Percentiles rank a stretch among this genome's conserved stretches.
phyloP scores from a whole-genome alignment of 2,888 invertebrate species.

The Lissocephala sabroskyi region DNA sequence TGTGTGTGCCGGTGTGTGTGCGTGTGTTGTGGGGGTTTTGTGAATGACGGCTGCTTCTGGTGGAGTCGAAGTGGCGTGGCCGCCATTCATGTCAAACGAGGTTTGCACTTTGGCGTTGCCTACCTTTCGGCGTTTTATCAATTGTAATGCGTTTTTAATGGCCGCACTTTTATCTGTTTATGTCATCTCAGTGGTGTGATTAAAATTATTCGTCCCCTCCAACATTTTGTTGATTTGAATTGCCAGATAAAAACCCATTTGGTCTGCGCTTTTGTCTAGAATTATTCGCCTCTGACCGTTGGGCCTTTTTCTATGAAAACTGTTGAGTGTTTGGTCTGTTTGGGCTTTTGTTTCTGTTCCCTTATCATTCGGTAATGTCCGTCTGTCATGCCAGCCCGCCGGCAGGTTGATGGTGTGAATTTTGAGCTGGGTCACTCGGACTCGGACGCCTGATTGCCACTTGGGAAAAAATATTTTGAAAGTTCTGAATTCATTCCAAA shows the following conservation, averaged over 20 bases:
- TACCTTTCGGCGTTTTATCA: slow-evolving; percentile 40
- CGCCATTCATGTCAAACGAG: slow-evolving; percentile 46
- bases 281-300: too few relatives aligned
- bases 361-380: slow-evolving; percentile 50
- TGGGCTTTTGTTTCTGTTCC: slow-evolving; percentile 31
- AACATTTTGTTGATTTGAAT: slow-evolving; percentile 34
- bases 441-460: slow-evolving; percentile 22
- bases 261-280: slow-evolving; percentile 24
- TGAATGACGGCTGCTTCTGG: too few relatives aligned
- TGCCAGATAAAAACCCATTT: slow-evolving; percentile 39
- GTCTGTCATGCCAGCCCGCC: slow-evolving; percentile 43
- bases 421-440: slow-evolving; percentile 43
- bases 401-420: slow-evolving; percentile 22
- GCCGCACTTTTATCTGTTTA: slow-evolving; percentile 47
- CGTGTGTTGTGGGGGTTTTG: slow-evolving; percentile 30
- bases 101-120: slow-evolving; percentile 32
- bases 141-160: slow-evolving; percentile 63
- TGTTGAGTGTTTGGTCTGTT: slow-evolving; percentile 29
- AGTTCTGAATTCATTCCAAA: too few relatives aligned
- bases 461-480: too few relatives aligned
- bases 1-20: slow-evolving; percentile 13
- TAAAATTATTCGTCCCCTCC: slow-evolving; percentile 45
- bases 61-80: too few relatives aligned
- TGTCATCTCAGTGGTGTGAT: slow-evolving; percentile 50
- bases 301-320: slow-evolving; percentile 12